Evolutionary conservation across 2,797 vertebrate genomes (phyloP).

Genomic region (Sarcophilus harrisii): DNA sequence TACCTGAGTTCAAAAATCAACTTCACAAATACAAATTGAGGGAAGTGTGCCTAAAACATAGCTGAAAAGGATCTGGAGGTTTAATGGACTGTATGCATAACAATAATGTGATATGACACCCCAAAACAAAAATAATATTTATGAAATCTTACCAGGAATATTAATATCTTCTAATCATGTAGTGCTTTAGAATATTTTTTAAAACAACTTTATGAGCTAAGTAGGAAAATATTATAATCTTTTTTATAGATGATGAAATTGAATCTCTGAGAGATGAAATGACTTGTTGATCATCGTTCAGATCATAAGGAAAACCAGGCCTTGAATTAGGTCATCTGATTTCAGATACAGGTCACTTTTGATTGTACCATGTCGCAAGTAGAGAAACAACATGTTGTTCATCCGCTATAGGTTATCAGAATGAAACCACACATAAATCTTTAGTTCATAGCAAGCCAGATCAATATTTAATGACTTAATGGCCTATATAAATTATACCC

Average conservation of each 20-base stretch:
- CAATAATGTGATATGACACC: neutral
- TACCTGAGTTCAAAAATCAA: neutral
- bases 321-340: neutral
- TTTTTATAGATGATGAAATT: neutral
- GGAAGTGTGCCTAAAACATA: neutral
- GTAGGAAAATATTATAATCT: neutral
- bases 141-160: neutral
- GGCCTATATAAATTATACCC: neutral
- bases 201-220: neutral
- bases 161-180: neutral
- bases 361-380: neutral
- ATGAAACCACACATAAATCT: neutral
- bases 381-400: neutral
- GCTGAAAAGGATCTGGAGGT: neutral
- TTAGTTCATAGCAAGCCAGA: neutral
- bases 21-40: neutral
- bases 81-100: neutral
- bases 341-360: neutral
- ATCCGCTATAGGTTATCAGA: neutral
- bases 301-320: neutral
- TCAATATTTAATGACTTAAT: conserved; percentile 6
- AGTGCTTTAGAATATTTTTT: neutral
- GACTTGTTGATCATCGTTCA: neutral
- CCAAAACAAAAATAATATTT: neutral
- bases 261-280: neutral